These are phyloP conservation scores for Drosophila pseudoobscura DNA, from an alignment of 1,140 invertebrate genomes.

Conservation along the genomic window DNA sequence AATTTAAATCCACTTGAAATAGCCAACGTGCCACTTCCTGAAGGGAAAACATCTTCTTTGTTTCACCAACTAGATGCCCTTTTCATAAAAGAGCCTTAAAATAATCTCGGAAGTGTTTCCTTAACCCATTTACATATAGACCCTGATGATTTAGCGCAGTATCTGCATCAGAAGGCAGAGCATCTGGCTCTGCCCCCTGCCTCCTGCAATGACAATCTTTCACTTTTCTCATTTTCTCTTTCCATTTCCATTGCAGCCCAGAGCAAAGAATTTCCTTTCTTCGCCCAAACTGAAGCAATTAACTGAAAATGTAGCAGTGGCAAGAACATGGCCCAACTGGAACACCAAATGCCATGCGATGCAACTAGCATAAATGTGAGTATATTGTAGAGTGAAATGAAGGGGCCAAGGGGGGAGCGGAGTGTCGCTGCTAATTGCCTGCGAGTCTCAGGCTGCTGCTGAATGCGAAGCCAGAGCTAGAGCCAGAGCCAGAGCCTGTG, in stretches of 20 bases:
- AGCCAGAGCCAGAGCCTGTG: neutral
- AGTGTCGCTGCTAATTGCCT: slow-evolving; percentile 67
- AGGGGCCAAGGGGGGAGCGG: slow-evolving; percentile 9
- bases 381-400: slow-evolving; percentile 22
- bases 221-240: slow-evolving; percentile 27
- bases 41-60: neutral
- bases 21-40: neutral
- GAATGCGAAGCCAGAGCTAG: neutral
- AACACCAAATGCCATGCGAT: slow-evolving; percentile 78
- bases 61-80: no score
- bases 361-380: slow-evolving; percentile 80
- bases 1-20: no score
- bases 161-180: no score
- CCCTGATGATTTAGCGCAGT: no score
- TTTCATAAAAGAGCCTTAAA: no score
- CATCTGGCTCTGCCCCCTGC: neutral
- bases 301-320: slow-evolving; percentile 76
- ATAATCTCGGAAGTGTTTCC: no score
- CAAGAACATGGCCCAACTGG: slow-evolving; percentile 78
- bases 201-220: slow-evolving; percentile 8
- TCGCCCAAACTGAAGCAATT: slow-evolving; percentile 70
- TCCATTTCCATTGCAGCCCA: slow-evolving; percentile 52
- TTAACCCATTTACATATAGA: no score
- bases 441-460: slow-evolving; percentile 22
- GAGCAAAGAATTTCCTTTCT: slow-evolving; percentile 65